A percentile compares a stretch with the other conserved stretches of the same genome.
These are phyloP conservation scores for Deroplatys truncata DNA, from an alignment of 2,888 invertebrate species.

Conservation along the genomic window DNA sequence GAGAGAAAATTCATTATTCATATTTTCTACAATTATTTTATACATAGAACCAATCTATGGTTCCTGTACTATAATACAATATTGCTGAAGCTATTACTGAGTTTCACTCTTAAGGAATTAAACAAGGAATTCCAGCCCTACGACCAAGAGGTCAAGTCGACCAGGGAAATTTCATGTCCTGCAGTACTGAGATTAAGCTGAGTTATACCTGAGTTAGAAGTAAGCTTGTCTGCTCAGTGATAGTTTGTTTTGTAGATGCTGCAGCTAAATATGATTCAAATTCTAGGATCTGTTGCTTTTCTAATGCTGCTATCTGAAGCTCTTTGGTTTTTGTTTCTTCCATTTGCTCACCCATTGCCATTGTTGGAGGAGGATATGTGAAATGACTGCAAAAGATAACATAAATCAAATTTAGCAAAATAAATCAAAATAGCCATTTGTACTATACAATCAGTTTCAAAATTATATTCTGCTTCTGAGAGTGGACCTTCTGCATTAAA, in stretches of 20 bases:
- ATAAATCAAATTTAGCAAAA: neutral
- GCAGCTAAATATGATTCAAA: constrained; percentile 92
- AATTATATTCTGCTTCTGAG: neutral
- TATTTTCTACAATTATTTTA: too few relatives aligned
- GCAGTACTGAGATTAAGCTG: too few relatives aligned
- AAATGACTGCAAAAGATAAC: constrained; percentile 53
- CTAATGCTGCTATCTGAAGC: constrained; percentile 62
- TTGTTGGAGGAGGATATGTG: constrained; percentile 66
- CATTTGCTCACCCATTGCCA: constrained; percentile 53
- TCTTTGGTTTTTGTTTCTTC: constrained; percentile 61
- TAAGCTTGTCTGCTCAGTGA: constrained; percentile 85
- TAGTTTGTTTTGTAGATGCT: constrained; percentile 78
- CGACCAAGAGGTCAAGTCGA: too few relatives aligned
- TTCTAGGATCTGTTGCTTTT: constrained; percentile 75
- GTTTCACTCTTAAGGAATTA: too few relatives aligned
- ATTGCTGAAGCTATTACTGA: too few relatives aligned
- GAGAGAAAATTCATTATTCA: too few relatives aligned
- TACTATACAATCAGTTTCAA: neutral
- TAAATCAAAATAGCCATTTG: neutral
- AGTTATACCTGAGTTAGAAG: constrained; percentile 65
- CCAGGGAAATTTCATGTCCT: too few relatives aligned
- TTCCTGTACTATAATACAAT: too few relatives aligned
- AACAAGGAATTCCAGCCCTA: too few relatives aligned
- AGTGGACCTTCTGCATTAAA: neutral
- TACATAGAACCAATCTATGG: too few relatives aligned